phyloP scores from a whole-genome alignment of 2,888 invertebrate species.

The Drosophila infuscata region DNA sequence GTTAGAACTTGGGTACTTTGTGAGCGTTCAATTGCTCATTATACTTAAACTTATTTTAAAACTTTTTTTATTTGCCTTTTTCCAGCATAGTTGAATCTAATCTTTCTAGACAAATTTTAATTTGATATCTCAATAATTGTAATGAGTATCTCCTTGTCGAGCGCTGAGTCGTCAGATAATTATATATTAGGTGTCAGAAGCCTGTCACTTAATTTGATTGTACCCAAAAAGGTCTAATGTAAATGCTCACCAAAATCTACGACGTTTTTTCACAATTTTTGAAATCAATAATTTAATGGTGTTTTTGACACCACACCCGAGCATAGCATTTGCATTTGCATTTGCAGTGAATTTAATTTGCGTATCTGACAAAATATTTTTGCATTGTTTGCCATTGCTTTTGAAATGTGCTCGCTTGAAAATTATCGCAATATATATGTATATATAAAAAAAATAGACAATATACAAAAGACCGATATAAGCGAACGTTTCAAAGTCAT shows the following conservation, averaged over 20 bases:
- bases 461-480: constrained; percentile 25
- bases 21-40: background rate
- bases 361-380: constrained; percentile 51
- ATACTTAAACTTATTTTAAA: background rate
- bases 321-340: constrained; percentile 39
- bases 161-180: background rate
- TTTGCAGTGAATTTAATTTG: constrained; percentile 38
- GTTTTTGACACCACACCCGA: constrained; percentile 65
- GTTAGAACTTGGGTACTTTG: constrained; percentile 6
- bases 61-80: background rate
- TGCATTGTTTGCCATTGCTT: constrained; percentile 31
- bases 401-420: constrained; percentile 20
- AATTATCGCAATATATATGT: constrained; percentile 24
- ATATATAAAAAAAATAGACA: constrained; percentile 17
- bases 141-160: background rate
- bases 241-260: constrained; percentile 42
- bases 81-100: background rate
- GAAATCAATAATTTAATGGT: constrained; percentile 59
- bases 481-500: constrained; percentile 59
- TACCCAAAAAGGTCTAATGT: constrained; percentile 53
- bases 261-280: constrained; percentile 13
- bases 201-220: background rate
- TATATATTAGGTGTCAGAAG: background rate
- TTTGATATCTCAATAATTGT: background rate
- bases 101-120: background rate